Evolutionary conservation across 2,797 vertebrate species (phyloP), one percentile per base, ranked within the genome.

Genomic region (Arnoldichthys spilopterus): DNA sequence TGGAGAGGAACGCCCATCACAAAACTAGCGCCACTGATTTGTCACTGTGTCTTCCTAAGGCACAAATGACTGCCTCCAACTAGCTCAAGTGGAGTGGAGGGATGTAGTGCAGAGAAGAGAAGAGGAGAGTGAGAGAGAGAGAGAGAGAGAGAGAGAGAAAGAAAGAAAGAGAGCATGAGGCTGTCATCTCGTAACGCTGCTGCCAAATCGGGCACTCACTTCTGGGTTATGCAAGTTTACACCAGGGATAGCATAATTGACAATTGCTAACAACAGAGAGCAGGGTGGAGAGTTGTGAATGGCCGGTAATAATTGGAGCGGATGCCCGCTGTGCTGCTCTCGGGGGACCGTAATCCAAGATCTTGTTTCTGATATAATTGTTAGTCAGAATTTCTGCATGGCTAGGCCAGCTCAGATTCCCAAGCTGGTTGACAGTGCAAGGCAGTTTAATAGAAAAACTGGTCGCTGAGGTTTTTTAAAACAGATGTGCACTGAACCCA

Each of bases 311-410:
- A 93, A 94, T 94, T 94, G 93, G 92, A 93, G 93, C 91, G 91
- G 92, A 95, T 92, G 90, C 93, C 92, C 92, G 93, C 93, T 91
- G 91, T 89, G 91, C 92, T 85, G 81, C 86, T 91, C 93, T 90
- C 94, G 7, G 77, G 93, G 91, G 94, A 93, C 89, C 84, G 90
- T 94, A 94, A 94, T 94, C 94, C 92, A 90, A 95, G 93, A 95
- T 95, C 92, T 92, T 94, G 92, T 94, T 95, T 93, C 94, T 94
- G 94, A 95, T 95, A 95, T 95, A 95, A 95, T 95, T 95, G 94
- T 95, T 94, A 95, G 94, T 94, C 93, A 94, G 92, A 95, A 93
- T 94, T 94, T 95, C 94, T 94, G 94, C 94, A 94, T 94, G 93
- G 89, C 90, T 94, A 92, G 89, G 78, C 87, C 86, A 83, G 89